phyloP scores from a whole-genome alignment of 2,888 invertebrate species.

The Aleiodes alternator region DNA sequence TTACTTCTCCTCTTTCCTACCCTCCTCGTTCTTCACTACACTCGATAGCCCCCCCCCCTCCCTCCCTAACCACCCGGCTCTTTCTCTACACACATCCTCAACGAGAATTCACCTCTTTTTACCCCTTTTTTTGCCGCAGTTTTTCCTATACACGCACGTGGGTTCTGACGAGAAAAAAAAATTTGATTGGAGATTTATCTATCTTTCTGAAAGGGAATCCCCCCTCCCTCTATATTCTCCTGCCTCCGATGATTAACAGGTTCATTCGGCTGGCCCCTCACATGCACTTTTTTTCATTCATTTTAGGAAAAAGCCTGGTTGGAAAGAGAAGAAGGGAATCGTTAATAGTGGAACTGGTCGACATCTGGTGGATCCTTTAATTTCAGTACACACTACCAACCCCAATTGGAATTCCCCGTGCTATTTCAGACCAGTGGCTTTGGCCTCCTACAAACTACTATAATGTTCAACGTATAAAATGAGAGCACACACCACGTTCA shows the following conservation, averaged over 20 bases:
- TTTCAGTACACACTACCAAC: constrained; percentile 9
- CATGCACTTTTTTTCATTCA: background rate
- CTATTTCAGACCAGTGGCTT: background rate
- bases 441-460: constrained; percentile 5
- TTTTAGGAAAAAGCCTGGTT: background rate
- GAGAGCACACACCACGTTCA: background rate
- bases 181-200: constrained; percentile 27
- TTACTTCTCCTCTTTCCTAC: constrained; percentile 32
- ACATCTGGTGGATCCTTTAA: constrained; percentile 24
- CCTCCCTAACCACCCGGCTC: constrained; percentile 26
- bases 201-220: background rate
- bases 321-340: background rate
- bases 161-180: background rate
- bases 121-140: background rate
- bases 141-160: constrained; percentile 11
- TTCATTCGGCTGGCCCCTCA: background rate
- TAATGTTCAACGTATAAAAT: constrained; percentile 18
- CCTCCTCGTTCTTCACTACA: constrained; percentile 27
- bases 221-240: constrained; percentile 7
- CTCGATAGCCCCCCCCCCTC: background rate
- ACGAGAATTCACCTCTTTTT: constrained; percentile 13
- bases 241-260: background rate
- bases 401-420: constrained; percentile 15
- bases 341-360: constrained; percentile 17
- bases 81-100: background rate